Base-by-base conservation (phyloP, 2,113 vertebrate genomes). In the Illadopsis cleaveri region DNA sequence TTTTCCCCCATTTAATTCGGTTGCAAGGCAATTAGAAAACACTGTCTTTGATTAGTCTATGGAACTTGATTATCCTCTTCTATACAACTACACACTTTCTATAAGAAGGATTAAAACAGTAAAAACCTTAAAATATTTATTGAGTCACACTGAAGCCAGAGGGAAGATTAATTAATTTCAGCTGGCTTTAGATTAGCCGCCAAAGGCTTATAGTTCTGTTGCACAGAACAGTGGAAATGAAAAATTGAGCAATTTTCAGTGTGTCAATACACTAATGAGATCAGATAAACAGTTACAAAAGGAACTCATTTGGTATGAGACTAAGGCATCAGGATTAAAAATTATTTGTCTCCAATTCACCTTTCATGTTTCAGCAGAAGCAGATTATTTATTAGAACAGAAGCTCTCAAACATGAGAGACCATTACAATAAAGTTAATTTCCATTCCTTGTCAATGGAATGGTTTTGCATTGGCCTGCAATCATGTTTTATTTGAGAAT, bases 391-490 rank as follows among this genome's bases (percentile, higher is more conserved):
- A 7, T 17, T 61, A 48, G 30, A 93, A 90, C 6, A 94, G 69
- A 58, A 73, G 4, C 13, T 91, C 69, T 85, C 37, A 79, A 82
- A 78, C 40, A 47, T 12, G 10, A 89, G 19, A 50, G 38, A 58
- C 15, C 4, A 58, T 65, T 58, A 58, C 2, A 3, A 27, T 22
- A 48, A 76, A 70, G 7, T 44, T 51, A 58, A 81, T 69, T 82
- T 61, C n/a, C 11, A 44, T 53, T 86, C 45, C 38, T 73, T 65
- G 15, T n/a, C 27, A 75, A 61, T 6, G 15, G 20, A 87, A 84
- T 0, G 0, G 19, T 51, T 94, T 71, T 38, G 24, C 4, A 15
- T 5, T 42, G 31, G 24, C 24, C 13, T 35, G 61, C 15, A n/a
- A 4, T 50, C 19, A 70, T 7, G 20, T 21, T 87, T 54, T 38